Conservation (phyloP, 2,888 invertebrate genomes). For the Hartigia nigra region DNA sequence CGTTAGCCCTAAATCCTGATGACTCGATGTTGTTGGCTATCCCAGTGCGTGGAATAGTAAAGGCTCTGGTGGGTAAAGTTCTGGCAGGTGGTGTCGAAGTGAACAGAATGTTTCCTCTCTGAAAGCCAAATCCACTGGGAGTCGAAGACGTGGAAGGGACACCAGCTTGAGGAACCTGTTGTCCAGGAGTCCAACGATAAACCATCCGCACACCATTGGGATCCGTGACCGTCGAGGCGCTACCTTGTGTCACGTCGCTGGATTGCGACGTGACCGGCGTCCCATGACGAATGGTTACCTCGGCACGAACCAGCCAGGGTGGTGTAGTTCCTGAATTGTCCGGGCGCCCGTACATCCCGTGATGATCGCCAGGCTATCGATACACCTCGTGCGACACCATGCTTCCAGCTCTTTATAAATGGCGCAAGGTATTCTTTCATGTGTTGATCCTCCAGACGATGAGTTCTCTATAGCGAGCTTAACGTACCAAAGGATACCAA, state of each 20-base stretch:
- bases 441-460: not conserved
- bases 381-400: not conserved
- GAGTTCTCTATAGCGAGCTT: not conserved
- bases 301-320: conserved; percentile 78
- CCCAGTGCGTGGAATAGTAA: conserved; percentile 49
- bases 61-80: conserved; percentile 41
- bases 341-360: conserved; percentile 15
- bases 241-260: conserved; percentile 53
- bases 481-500: not conserved
- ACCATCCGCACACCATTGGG: conserved; percentile 69
- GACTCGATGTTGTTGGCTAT: conserved; percentile 37
- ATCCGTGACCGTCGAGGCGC: conserved; percentile 58
- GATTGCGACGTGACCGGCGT: conserved; percentile 48
- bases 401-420: not conserved
- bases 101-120: conserved; percentile 69
- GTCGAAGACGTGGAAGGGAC: conserved; percentile 20
- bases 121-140: conserved; percentile 63
- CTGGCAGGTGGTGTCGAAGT: conserved; percentile 67
- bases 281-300: conserved; percentile 73
- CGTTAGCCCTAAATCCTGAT: conserved; percentile 32
- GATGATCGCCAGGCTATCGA: conserved; percentile 2
- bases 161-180: conserved; percentile 29
- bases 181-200: conserved; percentile 66
- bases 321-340: conserved; percentile 64
- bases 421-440: not conserved